Percentiles rank a stretch among this genome's conserved stretches.
Conservation (phyloP, 2,113 vertebrate genomes). For the Sinocyclocheilus grahami region DNA sequence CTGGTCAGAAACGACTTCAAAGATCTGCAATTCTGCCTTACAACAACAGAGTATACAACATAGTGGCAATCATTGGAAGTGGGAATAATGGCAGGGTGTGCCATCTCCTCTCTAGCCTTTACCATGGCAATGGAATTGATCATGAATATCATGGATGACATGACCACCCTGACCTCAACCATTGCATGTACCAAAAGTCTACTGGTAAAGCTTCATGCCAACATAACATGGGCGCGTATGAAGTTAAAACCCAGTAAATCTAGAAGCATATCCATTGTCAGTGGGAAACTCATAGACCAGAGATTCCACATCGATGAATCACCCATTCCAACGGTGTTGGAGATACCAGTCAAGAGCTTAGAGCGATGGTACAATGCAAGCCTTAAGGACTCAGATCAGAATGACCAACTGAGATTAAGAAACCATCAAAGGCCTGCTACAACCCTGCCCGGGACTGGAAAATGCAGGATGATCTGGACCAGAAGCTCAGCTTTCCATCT, state of each 20-base stretch:
- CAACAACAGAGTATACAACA: background rate
- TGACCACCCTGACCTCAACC: background rate
- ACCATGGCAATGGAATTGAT: background rate
- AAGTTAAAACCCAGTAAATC: constrained; percentile 32
- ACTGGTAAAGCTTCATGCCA: background rate
- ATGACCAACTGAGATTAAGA: background rate
- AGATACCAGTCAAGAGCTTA: constrained; percentile 19
- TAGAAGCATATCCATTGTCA: constrained; percentile 15
- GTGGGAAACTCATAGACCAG: background rate
- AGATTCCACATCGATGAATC: constrained; percentile 4
- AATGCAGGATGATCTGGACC: no score
- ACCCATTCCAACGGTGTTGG: background rate
- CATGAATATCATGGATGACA: background rate
- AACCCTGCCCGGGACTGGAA: no score
- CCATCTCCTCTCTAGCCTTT: background rate
- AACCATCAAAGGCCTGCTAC: background rate
- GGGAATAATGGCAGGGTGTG: background rate
- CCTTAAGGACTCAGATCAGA: background rate
- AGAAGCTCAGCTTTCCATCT: no score
- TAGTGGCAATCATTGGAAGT: background rate
- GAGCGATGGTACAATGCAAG: background rate
- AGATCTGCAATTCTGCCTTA: background rate
- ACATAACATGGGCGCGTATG: constrained; percentile 8
- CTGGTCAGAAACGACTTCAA: no score
- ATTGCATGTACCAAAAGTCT: background rate